Evolutionary conservation across 92 coral and sea anemone species (phyloP), one percentile per base, ranked within the genome.

Genomic region (Zoanthus sansibaricus): DNA sequence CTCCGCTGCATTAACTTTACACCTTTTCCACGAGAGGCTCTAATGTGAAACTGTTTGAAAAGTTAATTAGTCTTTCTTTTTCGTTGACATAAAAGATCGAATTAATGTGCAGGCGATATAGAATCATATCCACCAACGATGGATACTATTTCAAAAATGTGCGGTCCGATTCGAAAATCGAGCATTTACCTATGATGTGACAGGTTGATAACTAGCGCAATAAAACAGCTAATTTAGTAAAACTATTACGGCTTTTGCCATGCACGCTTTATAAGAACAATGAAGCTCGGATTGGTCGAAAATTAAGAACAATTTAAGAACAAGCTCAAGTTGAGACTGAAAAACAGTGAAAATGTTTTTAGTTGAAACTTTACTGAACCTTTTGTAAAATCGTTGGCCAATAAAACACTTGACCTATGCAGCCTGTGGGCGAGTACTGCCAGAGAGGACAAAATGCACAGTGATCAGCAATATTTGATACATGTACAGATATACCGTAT

Each of bases 1-100:
- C 31, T 45, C 37, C 73, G 42, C 85, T 46, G 47, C 85, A 80
- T 80, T 80, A 80, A 70, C 31, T 21, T 42, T 18, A 25, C 45
- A 37, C 32, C 5, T 30, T 56, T 51, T 59, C 56, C 16, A 14
- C 32, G 31, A 45, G 52, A 80, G 52, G 21, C 42, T 31, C 21
- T 80, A 64, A 66, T 80, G 85, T 42, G 75, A 67, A 15, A 8
- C 45, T 80, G 75, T 80, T 64, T 80, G 62, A 48, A 46, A 66
- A 67, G 21, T 46, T 51, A 17, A 44, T 11, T 12, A 20, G 18
- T 66, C 58, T 80, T 76, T 80, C 45, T 17, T 64, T 49, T 64
- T 66, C 75, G 25, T 30, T 80, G 85, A 80, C 74, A 80, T 76
- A 52, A 76, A 52, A 49, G 46, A 33, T 76, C 37, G 68, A 16